Evolutionary conservation across 2,113 vertebrate genomes (phyloP), one percentile per base, ranked within the genome.

Genomic region (Notothenia rossii): DNA sequence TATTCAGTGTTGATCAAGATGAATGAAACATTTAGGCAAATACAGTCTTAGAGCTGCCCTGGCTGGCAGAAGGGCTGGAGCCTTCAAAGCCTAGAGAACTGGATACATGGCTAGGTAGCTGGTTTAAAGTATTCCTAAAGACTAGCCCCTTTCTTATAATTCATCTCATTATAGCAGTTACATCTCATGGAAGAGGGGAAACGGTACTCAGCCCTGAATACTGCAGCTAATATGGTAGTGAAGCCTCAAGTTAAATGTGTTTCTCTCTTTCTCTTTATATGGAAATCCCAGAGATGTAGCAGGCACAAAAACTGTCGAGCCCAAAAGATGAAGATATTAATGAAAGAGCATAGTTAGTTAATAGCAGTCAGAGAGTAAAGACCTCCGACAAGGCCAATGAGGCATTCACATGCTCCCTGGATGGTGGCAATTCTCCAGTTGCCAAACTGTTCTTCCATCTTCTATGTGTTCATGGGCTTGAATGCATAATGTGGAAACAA

Each of bases 111-210:
- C 77, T 72, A 48, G 58, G 54, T 25, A 73, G 77, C 78, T 25
- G 83, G 74, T 79, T 84, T 83, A 85, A 79, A 90, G 81, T 69
- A 49, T 78, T 77, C 75, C 71, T 65, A 46, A 45, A 86, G 90
- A 89, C 90, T 84, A 91, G 64, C 72, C 58, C 48, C 68, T 68
- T 83, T 81, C 79, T 84, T 72, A 80, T 78, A 87, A 68, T 50
- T 65, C 81, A 79, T 86, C 86, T 90, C 71, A 90, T 92, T 92
- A 89, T 66, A 85, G 58, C 85, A 70, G 84, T 80, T 87, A 76
- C 77, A 64, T 58, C 75, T 87, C 54, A 74, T 66, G 64, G 74
- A 84, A 72, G 69, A 76, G 63, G 48, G 66, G 53, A 3, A 68
- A 72, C 85, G 73, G 82, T 53, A 78, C 78, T 29, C 50, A 7